Percentiles rank a stretch among this genome's conserved stretches.
These are phyloP conservation scores for Orthosia gracilis DNA, from an alignment of 2,888 invertebrate genomes.

Conservation along the genomic window DNA sequence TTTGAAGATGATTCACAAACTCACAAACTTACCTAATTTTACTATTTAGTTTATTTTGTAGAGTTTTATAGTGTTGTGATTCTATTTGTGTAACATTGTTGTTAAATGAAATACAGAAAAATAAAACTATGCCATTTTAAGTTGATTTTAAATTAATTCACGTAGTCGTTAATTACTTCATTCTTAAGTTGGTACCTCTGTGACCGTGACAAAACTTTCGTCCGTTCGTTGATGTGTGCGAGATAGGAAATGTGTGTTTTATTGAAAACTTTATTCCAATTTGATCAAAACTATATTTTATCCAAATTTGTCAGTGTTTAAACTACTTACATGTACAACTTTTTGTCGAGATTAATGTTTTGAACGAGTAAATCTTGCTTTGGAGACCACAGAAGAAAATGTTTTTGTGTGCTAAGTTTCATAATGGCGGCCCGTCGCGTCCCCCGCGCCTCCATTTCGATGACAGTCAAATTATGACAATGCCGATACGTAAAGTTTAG, in stretches of 20 bases:
- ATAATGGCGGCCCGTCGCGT: slow-evolving; percentile 93
- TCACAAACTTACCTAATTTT: neutral
- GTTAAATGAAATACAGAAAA: neutral
- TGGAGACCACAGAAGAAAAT: slow-evolving; percentile 77
- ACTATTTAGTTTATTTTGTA: neutral
- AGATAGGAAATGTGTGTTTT: slow-evolving; percentile 78
- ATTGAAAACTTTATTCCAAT: slow-evolving; percentile 61
- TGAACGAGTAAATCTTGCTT: slow-evolving; percentile 58
- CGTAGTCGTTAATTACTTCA: slow-evolving; percentile 51
- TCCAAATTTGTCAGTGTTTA: slow-evolving; percentile 53
- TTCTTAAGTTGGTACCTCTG: slow-evolving; percentile 77
- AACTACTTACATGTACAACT: slow-evolving; percentile 34
- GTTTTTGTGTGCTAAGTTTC: slow-evolving; percentile 91
- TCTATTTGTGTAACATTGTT: neutral
- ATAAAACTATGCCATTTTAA: neutral
- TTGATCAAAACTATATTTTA: slow-evolving; percentile 64
- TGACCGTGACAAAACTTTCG: slow-evolving; percentile 84
- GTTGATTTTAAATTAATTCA: slow-evolving; percentile 20
- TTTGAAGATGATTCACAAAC: slow-evolving; percentile 1
- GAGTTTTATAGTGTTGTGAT: neutral
- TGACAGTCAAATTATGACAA: slow-evolving; percentile 92
- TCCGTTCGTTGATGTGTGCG: slow-evolving; percentile 80
- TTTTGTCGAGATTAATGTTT: slow-evolving; percentile 38
- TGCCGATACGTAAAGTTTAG: slow-evolving; percentile 87
- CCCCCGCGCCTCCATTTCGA: slow-evolving; percentile 93